Percentiles rank a stretch among this genome's conserved stretches.
Conservation (phyloP, 2,797 vertebrate species). For the Phrynocephalus guinanensis region DNA sequence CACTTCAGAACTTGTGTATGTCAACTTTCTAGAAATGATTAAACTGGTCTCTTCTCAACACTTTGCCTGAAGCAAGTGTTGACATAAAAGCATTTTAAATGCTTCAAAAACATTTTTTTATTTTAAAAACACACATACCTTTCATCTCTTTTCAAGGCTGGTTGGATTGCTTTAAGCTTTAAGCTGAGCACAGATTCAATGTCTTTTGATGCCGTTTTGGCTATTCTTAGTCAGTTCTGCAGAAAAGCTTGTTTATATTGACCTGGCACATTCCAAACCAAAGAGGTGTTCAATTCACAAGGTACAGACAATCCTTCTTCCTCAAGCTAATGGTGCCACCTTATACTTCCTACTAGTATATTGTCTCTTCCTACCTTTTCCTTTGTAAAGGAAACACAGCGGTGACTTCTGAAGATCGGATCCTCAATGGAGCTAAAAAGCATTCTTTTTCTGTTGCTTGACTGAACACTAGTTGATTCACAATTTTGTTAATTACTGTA, state of each 20-base stretch:
- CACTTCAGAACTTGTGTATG: constrained; percentile 16
- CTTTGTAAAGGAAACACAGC: not conserved
- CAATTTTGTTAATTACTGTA: not conserved
- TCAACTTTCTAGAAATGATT: constrained; percentile 24
- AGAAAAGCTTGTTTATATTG: constrained; percentile 48
- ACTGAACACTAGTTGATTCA: not conserved
- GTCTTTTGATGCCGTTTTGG: constrained; percentile 51
- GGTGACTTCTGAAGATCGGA: constrained; percentile 1
- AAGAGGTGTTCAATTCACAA: constrained; percentile 11
- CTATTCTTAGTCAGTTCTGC: constrained; percentile 25
- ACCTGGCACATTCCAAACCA: constrained; percentile 37
- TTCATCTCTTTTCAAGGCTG: constrained; percentile 45
- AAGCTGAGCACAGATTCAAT: constrained; percentile 34
- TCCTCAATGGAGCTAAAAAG: constrained; percentile 23
- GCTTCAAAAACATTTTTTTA: not conserved
- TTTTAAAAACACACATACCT: constrained; percentile 23
- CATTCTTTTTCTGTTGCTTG: not conserved
- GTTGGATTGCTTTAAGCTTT: constrained; percentile 43
- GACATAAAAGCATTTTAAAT: constrained; percentile 30
- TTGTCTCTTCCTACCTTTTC: constrained; percentile 5
- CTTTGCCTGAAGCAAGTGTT: constrained; percentile 57
- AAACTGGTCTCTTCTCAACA: constrained; percentile 42
- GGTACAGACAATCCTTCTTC: constrained; percentile 49
- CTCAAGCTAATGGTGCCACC: constrained; percentile 45
- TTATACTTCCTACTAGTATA: constrained; percentile 25